Base-by-base conservation (phyloP, 2,113 vertebrate genomes). In the Ammodytes marinus region DNA sequence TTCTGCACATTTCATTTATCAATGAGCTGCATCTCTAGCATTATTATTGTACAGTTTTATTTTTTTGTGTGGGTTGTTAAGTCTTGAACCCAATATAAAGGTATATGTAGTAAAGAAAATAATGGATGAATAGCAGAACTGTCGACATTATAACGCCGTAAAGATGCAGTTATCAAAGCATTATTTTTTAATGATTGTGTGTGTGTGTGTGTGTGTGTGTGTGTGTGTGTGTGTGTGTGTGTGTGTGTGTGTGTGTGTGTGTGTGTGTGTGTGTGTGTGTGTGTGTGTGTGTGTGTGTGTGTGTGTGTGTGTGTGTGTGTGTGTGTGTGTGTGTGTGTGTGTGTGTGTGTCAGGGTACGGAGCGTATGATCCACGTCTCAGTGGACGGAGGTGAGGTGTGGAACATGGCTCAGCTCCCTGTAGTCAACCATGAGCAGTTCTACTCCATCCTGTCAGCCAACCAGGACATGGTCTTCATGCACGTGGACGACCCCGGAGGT, bases 391-490 rank as follows among this genome's bases (percentile, higher is more conserved):
- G 98, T 0, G 95, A 97, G 19, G 94, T 91, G 0, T 99, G 97
- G 97, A 98, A 97, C 86, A 96, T 97, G 88, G 98, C 97, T 27
- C 98, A 99, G 91, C 97, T 99, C 46, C 98, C 98, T 8, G 95
- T 96, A 2, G 97, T 98, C 10, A 95, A 95, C 0, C 96, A 97
- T 11, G 97, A 98, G 64, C 98, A 99, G 66, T 99, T 99, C 79
- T 99, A 99, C 82, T 99, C 97, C 66, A 97, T 99, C 88, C 93
- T 99, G 79, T 93, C 97, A 13, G 97, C 97, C 40, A 97, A 95
- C 55, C 95, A 97, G 4, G 96, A 98, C 92, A 95, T 99, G 96
- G 96, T 99, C 2, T 98, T 99, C 92, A 98, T 99, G 96, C 98
- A 98, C 5, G 97, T 99, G 50, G 98, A 98, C 42, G 97, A 97